Base-by-base conservation (phyloP, 2,113 vertebrate genomes). In the Desmodus rotundus region DNA sequence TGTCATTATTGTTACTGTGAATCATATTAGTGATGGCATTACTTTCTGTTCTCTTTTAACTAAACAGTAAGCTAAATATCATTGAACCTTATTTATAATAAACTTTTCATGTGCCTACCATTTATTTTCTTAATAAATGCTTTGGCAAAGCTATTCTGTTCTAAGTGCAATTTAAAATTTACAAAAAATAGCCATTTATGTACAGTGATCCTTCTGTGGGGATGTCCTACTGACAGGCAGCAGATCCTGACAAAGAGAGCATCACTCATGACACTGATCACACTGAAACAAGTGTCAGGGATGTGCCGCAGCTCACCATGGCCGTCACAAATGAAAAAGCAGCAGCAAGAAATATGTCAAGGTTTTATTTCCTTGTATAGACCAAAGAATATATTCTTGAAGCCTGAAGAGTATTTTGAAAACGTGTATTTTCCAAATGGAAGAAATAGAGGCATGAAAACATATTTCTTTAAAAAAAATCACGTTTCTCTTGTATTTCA, bases 61-160 rank as follows among this genome's bases (percentile, higher is more conserved):
- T 87, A 93, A 67, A 28, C 73, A n/a, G 54, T 68, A 68, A 72
- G 33, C n/a, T 89, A 80, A 88, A 36, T 41, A 82, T 38, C 3
- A 28, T 5, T 73, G 0, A 63, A 65, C 5, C 22, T 94, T 47
- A 95, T 38, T 94, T 67, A 52, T 31, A 47, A 91, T 11, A 78
- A 31, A 22, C 16, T 54, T 3, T 4, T 0, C 14, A 77, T 0
- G 0, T 3, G 8, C 0, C 63, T 73, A 87, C n/a, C 58, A 2
- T 2, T 31, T 31, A 13, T 76, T 93, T 89, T 4, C n/a, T 7
- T 33, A 33, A 31, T 76, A 28, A 84, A 41, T 20, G 9, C 26
- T 2, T 54, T 16, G 67, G n/a, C 67, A 93, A 89, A 17, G 1
- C 8, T 73, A 41, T 58, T 41, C 26, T 26, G 9, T 26, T 26